Conservation (phyloP, 2,888 invertebrate genomes). For the Phorcus lineatus region DNA sequence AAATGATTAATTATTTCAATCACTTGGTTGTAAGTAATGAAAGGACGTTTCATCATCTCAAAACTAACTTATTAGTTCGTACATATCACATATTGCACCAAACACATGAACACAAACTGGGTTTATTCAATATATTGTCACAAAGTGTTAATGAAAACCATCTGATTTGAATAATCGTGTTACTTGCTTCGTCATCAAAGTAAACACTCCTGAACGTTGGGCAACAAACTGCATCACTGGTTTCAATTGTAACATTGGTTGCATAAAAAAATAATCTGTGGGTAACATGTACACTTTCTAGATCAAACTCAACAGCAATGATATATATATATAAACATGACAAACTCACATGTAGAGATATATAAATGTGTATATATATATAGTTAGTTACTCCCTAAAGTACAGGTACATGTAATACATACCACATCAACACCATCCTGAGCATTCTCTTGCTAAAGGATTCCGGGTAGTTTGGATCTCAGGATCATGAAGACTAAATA, state of each 20-base stretch:
- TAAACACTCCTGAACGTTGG: slow-evolving; percentile 13
- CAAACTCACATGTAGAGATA: neutral
- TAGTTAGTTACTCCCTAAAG: too few species aligned
- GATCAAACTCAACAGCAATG: slow-evolving; percentile 9
- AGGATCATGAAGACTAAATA: too few species aligned
- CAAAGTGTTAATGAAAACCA: neutral
- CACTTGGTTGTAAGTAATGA: too few species aligned
- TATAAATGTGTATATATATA: neutral
- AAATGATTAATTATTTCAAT: too few species aligned
- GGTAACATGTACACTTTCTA: slow-evolving; percentile 14
- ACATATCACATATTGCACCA: neutral
- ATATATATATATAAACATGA: neutral
- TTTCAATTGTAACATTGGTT: slow-evolving; percentile 6
- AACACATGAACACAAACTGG: neutral
- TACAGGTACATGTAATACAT: too few species aligned
- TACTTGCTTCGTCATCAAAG: slow-evolving; percentile 5
- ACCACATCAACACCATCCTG: too few species aligned
- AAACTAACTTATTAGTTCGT: too few species aligned
- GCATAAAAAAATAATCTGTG: slow-evolving; percentile 22
- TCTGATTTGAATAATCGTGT: neutral
- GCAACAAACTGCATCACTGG: neutral
- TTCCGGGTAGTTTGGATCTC: too few species aligned
- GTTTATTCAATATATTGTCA: neutral
- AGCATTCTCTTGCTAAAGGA: too few species aligned
- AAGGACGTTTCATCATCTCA: too few species aligned